Evolutionary conservation across 1,140 invertebrate species (phyloP), one percentile per base, ranked within the genome.

Genomic region (Triops cancriformis): DNA sequence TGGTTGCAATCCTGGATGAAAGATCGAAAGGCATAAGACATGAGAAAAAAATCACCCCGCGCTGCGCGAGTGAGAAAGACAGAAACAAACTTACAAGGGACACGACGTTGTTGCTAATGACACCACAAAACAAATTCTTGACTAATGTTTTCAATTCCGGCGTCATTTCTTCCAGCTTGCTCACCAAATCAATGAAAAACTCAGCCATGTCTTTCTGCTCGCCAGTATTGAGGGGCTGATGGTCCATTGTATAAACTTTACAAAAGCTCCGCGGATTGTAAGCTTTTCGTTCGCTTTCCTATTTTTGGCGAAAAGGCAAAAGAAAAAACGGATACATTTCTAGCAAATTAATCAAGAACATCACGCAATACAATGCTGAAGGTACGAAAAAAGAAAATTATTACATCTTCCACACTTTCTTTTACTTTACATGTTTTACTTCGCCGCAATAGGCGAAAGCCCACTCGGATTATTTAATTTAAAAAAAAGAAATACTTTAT

Each of bases 131-230:
- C 12, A 97, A 84, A 27, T 90, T 92, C 84, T 98, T 98, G 0
- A 98, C 93, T 64, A 97, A 86, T 76, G 91, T 91, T 85, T 97
- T 97, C 73, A 98, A 83, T 79, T 96, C 91, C 0, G 93, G 91
- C 0, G 94, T 94, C 94, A 97, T 98, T 85, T 98, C 96, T 85
- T 98, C 96, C 1, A 98, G 84, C 84, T 98, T 98, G 7, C 93
- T 95, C 10, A 98, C 95, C 1, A 98, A 88, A 86, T 98, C 95
- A 72, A 96, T 98, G 82, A 98, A 98, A 85, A 98, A 98, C 85
- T 98, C 96, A 0, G 95, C 95, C 96, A 98, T 98, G 82, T 98
- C 96, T 83, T 98, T 98, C 84, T 98, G 96, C 84, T 98, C 96
- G 0, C 94, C 95, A 0, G 95, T 98, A 83, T 98, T 98, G 4